Percentiles rank a stretch among this genome's conserved stretches.
These are phyloP conservation scores for Pseudocheirus occidentalis DNA, from an alignment of 2,797 vertebrate genomes.

Conservation along the genomic window DNA sequence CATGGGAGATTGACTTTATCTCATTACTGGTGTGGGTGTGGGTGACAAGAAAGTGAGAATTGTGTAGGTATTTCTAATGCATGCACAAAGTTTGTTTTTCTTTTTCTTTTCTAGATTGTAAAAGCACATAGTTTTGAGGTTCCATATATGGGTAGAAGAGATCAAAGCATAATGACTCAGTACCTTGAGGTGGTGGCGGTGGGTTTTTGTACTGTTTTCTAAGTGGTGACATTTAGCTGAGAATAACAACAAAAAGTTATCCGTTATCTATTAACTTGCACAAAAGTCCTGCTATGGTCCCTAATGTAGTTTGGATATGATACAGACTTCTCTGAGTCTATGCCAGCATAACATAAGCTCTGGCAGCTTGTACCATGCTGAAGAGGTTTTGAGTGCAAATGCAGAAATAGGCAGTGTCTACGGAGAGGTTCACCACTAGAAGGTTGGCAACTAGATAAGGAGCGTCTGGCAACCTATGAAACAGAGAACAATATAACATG, in stretches of 20 bases:
- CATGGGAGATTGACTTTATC: background rate
- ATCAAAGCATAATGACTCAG: background rate
- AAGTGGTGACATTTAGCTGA: background rate
- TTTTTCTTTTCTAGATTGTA: background rate
- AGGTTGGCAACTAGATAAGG: background rate
- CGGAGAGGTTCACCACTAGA: background rate
- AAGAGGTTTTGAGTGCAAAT: background rate
- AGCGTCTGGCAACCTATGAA: background rate
- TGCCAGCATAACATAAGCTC: background rate
- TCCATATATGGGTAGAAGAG: background rate
- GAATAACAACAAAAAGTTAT: background rate
- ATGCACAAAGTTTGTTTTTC: background rate
- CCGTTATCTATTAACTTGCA: background rate
- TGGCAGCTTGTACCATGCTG: background rate
- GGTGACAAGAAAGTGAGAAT: background rate
- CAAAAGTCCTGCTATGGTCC: background rate
- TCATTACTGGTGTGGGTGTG: background rate
- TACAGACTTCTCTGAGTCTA: background rate
- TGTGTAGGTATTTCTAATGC: background rate
- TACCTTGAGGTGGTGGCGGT: background rate
- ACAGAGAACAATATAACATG: background rate
- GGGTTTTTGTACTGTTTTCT: background rate
- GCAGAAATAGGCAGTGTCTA: background rate
- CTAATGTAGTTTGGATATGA: background rate
- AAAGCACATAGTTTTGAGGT: background rate